Percentiles rank a stretch among this genome's conserved stretches.
These are phyloP conservation scores for Coryphaenoides rupestris DNA, from an alignment of 2,113 vertebrate species.

Conservation along the genomic window DNA sequence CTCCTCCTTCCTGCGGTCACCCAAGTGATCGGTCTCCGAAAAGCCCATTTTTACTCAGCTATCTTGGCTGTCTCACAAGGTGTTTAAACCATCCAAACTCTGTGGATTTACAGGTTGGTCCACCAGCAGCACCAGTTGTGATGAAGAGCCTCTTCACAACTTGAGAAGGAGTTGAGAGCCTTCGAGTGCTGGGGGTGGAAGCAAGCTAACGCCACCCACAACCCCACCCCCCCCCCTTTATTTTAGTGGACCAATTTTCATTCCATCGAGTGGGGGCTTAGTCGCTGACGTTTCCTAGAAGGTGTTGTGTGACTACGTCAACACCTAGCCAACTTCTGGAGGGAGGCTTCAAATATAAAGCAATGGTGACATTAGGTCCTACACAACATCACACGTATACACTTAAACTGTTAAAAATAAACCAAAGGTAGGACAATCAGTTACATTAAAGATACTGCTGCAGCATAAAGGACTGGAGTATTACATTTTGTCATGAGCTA, in stretches of 20 bases:
- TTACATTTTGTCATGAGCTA: too few species aligned
- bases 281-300: constrained; percentile 2
- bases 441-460: too few species aligned
- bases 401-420: too few species aligned
- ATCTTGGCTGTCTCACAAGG: constrained; percentile 33
- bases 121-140: not conserved
- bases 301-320: constrained; percentile 26
- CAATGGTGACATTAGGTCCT: not conserved
- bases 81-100: constrained; percentile 11
- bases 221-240: not conserved
- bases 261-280: constrained; percentile 10
- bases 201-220: not conserved
- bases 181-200: constrained; percentile 24
- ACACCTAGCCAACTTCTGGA: constrained; percentile 8
- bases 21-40: constrained; percentile 10
- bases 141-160: constrained; percentile 29
- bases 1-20: constrained; percentile 9
- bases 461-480: too few species aligned
- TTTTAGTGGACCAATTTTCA: constrained; percentile 39
- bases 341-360: not conserved
- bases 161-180: constrained; percentile 43
- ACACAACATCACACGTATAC: too few species aligned
- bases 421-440: too few species aligned
- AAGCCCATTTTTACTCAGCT: not conserved
- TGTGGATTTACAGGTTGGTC: not conserved